Evolutionary conservation across 2,113 vertebrate genomes (phyloP), one percentile per base, ranked within the genome.

Genomic region (Nestor notabilis): DNA sequence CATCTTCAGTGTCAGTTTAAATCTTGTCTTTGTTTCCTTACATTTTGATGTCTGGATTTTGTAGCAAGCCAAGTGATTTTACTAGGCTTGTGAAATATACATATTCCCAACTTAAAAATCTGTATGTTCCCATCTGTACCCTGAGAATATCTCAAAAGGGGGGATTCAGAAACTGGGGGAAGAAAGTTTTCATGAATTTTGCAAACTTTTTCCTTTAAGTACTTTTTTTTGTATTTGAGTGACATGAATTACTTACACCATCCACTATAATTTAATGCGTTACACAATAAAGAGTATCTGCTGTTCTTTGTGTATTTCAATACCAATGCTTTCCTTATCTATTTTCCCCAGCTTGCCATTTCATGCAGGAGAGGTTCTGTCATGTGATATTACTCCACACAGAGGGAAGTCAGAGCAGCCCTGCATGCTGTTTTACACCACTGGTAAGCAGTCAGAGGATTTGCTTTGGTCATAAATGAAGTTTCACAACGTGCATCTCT

Each of bases 301-400:
- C 83, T 84, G 80, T 93, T 97, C 92, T 96, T 96, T 95, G 80
- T 96, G 93, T 96, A 41, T 96, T 95, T 92, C 89, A 89, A 33
- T 89, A 92, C 80, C 94, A 95, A 43, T 82, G 89, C 74, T 95
- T 96, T 89, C 94, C 96, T 97, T 97, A 96, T 96, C 97, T 95
- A 6, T 93, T 97, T 97, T 96, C 74, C 83, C 93, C 97, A 97
- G 97, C 95, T 97, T 97, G 96, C 92, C 90, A 96, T 69, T 90
- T 71, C 69, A 0, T 93, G 91, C 88, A 69, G 77, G 44, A 63
- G 94, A 95, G 86, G 89, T 93, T 95, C 94, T 89, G 92, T 97
- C 87, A 95, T 95, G 94, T 96, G 95, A 87, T 93, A 93, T 43
- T 87, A 15, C 88, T 83, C 76, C 15, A 4, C 17, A 8, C 79